These are phyloP conservation scores for Deilephila porcellus DNA, from an alignment of 2,888 invertebrate genomes.

Conservation along the genomic window DNA sequence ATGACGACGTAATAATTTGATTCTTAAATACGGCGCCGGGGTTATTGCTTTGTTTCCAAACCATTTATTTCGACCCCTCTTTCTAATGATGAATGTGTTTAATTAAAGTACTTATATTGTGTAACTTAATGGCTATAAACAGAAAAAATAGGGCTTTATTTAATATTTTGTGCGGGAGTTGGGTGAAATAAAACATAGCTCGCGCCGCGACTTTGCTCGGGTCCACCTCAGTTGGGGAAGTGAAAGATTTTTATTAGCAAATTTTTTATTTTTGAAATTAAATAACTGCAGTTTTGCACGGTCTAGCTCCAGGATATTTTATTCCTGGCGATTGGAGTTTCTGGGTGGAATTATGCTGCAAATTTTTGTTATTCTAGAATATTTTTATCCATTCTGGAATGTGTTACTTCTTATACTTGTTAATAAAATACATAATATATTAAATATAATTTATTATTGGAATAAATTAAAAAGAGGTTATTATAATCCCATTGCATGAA, in stretches of 20 bases:
- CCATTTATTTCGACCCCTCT: slow-evolving; percentile 18
- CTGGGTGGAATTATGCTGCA: background rate
- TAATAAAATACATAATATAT: too few species aligned
- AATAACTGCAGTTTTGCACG: background rate
- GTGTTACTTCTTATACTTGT: too few species aligned
- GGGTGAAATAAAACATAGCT: background rate
- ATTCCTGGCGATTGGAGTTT: background rate
- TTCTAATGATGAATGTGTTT: slow-evolving; percentile 21
- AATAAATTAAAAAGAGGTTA: too few species aligned
- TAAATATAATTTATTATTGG: too few species aligned
- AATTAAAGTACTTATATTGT: slow-evolving; percentile 17
- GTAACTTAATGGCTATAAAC: slow-evolving; percentile 12
- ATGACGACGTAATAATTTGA: slow-evolving; percentile 19
- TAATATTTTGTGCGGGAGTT: background rate
- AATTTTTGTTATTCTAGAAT: too few species aligned
- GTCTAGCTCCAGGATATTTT: background rate
- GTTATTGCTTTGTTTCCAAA: slow-evolving; percentile 20
- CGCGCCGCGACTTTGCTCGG: background rate
- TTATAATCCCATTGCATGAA: too few species aligned
- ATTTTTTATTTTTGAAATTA: slow-evolving; percentile 14
- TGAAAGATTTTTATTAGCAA: slow-evolving; percentile 11
- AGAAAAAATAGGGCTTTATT: background rate
- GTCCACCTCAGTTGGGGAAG: background rate
- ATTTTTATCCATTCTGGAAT: too few species aligned
- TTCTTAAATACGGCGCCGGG: slow-evolving; percentile 12